Conservation (phyloP, 2,797 vertebrate species). For the Podargus strigoides region DNA sequence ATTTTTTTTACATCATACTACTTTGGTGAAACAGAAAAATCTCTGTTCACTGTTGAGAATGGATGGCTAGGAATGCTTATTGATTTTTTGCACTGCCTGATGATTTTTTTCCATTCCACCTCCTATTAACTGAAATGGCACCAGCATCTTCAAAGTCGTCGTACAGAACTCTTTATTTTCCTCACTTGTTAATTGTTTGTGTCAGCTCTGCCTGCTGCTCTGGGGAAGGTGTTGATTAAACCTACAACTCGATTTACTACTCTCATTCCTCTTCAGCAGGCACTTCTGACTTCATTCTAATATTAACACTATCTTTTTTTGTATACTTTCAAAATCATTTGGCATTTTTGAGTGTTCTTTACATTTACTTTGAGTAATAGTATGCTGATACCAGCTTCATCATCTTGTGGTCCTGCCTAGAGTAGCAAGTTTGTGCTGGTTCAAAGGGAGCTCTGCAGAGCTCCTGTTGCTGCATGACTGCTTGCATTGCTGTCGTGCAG, state of each 20-base stretch:
- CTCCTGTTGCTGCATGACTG: not conserved
- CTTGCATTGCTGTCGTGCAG: not conserved
- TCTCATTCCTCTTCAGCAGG: not conserved
- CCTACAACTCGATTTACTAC: not conserved
- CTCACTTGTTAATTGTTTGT: not conserved
- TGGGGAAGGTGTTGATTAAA: not conserved
- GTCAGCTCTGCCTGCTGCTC: not conserved
- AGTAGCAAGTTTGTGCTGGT: not conserved
- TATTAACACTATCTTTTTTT: not conserved
- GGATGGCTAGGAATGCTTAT: not conserved
- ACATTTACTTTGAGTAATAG: not conserved
- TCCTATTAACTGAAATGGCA: not conserved
- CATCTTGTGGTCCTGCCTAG: not conserved
- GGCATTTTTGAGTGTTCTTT: not conserved
- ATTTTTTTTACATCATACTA: not conserved
- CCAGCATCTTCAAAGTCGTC: not conserved
- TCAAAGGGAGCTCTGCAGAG: not conserved
- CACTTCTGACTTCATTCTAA: not conserved
- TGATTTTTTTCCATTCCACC: not conserved
- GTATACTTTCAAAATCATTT: not conserved
- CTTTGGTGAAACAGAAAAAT: not conserved
- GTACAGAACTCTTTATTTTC: not conserved
- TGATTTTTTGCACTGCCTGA: not conserved
- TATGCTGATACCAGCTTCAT: not conserved
- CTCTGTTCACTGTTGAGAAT: not conserved